Base-by-base conservation (phyloP, 2,113 vertebrate species). In the Poicephalus meyeri region DNA sequence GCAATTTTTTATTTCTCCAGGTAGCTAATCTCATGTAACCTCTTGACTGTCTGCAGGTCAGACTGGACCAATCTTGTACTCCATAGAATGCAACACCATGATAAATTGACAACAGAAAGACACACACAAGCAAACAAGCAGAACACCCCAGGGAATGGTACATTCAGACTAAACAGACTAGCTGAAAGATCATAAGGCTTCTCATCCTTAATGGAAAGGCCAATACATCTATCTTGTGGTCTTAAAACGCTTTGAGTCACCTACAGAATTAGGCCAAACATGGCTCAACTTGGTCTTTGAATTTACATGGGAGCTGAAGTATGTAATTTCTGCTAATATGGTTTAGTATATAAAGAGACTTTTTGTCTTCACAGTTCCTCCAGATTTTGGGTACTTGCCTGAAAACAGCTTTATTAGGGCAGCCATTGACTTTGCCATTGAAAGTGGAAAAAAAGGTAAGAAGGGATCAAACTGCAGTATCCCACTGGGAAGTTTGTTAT, bases 371-470 rank as follows among this genome's bases (percentile, higher is more conserved):
- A 81, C 98, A 99, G 99, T 99, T 94, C 99, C 99, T 88, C 98
- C 98, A 90, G 98, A 99, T 95, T 99, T 99, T 77, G 98, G 98
- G 86, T 99, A 99, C 96, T 98, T 99, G 86, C 94, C 99, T 60
- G 98, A 99, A 96, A 99, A 88, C 96, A 99, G 99, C 88, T 97
- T 99, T 89, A 98, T 99, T 97, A 98, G 99, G 87, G 98, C 98
- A 77, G 94, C 98, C 7, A 92, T 98, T 56, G 98, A 98, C 81
- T 99, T 99, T 93, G 91, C 99, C 56, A 89, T 97, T 86, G 98
- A 99, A 89, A 98, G 98, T 73, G 99, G 99, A 61, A 99, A 98
- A 82, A 99, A 98, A 99, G 99, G 99, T 99, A 96, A 96, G 93
- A 89, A 63, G 17, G 41, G n/a, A 76, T 86, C 56, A 81, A 77